Conservation (phyloP, 2,888 invertebrate species). For the Parochlus steinenii region DNA sequence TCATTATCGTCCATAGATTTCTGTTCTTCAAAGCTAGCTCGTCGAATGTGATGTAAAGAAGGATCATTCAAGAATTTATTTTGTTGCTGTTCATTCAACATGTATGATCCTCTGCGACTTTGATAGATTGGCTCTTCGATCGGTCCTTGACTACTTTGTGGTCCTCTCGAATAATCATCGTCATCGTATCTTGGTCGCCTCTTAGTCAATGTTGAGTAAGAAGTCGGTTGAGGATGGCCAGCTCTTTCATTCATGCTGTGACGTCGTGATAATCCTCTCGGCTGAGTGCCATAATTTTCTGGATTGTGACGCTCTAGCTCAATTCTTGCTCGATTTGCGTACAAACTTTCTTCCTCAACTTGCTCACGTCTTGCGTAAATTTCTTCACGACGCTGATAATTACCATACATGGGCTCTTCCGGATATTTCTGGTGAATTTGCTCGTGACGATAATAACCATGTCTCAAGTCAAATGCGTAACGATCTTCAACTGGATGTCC, state of each 20-base stretch:
- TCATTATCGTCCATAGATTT: slow-evolving; percentile 7
- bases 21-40: slow-evolving; percentile 24
- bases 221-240: neutral
- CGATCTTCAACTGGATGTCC: slow-evolving; percentile 7
- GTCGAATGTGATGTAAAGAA: slow-evolving; percentile 21
- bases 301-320: slow-evolving; percentile 23
- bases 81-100: slow-evolving; percentile 8
- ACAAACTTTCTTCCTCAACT: slow-evolving; percentile 21
- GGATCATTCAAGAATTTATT: neutral
- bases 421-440: slow-evolving; percentile 19
- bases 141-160: slow-evolving; percentile 21
- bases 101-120: slow-evolving; percentile 20
- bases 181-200: slow-evolving; percentile 16
- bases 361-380: no score
- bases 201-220: slow-evolving; percentile 8
- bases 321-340: slow-evolving; percentile 29
- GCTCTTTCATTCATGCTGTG: slow-evolving; percentile 29
- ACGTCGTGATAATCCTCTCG: slow-evolving; percentile 25
- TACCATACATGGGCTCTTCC: slow-evolving; percentile 28
- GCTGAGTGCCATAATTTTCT: slow-evolving; percentile 16
- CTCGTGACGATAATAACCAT: slow-evolving; percentile 13
- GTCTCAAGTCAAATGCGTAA: slow-evolving; percentile 14
- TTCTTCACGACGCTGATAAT: slow-evolving; percentile 17
- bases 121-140: slow-evolving; percentile 27
- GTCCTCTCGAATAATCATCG: slow-evolving; percentile 26